These are phyloP conservation scores for Acleris sparsana DNA, from an alignment of 2,888 invertebrate genomes.

Conservation along the genomic window DNA sequence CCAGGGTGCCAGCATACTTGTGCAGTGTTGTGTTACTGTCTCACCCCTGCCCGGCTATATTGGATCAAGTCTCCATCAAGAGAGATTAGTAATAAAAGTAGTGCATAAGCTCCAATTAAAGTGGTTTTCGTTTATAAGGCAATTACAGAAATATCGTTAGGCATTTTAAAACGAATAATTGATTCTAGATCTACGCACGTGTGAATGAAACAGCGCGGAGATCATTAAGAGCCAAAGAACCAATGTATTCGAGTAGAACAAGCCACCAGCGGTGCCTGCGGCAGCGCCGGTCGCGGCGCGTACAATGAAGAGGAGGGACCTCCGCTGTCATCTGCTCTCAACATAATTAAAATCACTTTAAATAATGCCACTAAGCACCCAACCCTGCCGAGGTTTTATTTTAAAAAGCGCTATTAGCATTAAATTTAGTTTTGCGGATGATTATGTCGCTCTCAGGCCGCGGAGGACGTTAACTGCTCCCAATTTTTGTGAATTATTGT, in stretches of 20 bases:
- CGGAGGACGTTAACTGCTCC: conserved; percentile 74
- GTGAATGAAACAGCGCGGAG: conserved; percentile 1
- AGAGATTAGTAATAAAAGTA: not conserved
- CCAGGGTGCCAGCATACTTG: conserved; percentile 48
- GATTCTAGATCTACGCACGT: not conserved
- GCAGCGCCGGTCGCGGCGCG: conserved; percentile 45
- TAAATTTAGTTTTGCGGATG: conserved; percentile 82
- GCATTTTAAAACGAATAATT: too few species aligned
- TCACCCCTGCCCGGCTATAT: conserved; percentile 53
- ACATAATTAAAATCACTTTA: conserved; percentile 84
- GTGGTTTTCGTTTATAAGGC: too few species aligned
- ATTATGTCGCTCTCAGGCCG: conserved; percentile 79
- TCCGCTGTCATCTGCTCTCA: conserved; percentile 80
- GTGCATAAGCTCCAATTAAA: too few species aligned
- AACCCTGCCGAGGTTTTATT: conserved; percentile 76
- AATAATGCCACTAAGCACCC: conserved; percentile 80
- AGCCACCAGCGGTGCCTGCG: conserved; percentile 51
- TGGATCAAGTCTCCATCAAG: conserved; percentile 41
- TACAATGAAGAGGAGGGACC: conserved; percentile 82
- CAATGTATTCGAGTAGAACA: conserved; percentile 22
- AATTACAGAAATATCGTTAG: too few species aligned
- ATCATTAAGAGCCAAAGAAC: conserved; percentile 10
- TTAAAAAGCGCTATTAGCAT: conserved; percentile 82
- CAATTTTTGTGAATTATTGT: conserved; percentile 82
- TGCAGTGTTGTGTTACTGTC: conserved; percentile 72